Base-by-base conservation (phyloP, 2,113 vertebrate genomes). In the sheep (Ovis aries) region DNA sequence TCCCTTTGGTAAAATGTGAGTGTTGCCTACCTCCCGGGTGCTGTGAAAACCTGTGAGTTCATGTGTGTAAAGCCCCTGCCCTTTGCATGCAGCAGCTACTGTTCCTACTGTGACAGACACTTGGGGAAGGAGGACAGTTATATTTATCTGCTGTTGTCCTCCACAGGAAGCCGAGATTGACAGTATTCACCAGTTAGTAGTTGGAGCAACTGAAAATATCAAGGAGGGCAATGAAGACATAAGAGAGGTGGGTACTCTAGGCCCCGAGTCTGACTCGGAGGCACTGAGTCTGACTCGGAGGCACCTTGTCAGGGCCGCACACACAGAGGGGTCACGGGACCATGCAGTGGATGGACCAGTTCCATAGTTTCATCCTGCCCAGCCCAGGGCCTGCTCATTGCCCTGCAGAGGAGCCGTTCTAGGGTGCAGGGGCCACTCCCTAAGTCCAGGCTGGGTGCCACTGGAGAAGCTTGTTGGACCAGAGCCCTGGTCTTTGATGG, bases 201-300 rank as follows among this genome's bases (percentile, higher is more conserved):
- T 99, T 3, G 99, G 99, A 31, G 99, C 99, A 19, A 99, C 99
- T 0, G 99, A 99, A 97, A 99, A 99, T 8, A 99, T 99, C 96
- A 99, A 99, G 98, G 99, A 99, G 98, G 99, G 99, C 94, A 99
- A 99, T 0, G 99, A 99, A 97, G 99, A 99, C 90, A 99, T 99
- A 94, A 98, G 99, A 98, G 99, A 99, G 99, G 99, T 99, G 98
- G 62, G 98, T 95, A 3, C 19, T 8, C 7, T 1, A 19, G 13
- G 60, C 29, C 60, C 50, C 0, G 0, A 3, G 64, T 31, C 21
- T 4, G 31, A 3, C 0, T 4, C 9, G 5, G 36, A 17, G 0
- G 36, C 25, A 0, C 53, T 4, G 7, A 2, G 64, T 31, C 21
- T 4, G 31, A 3, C 0, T 4, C 9, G 5, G 36, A 17, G 0